Base-by-base conservation (phyloP, 2,888 invertebrate species). In the Maniola hyperantus region DNA sequence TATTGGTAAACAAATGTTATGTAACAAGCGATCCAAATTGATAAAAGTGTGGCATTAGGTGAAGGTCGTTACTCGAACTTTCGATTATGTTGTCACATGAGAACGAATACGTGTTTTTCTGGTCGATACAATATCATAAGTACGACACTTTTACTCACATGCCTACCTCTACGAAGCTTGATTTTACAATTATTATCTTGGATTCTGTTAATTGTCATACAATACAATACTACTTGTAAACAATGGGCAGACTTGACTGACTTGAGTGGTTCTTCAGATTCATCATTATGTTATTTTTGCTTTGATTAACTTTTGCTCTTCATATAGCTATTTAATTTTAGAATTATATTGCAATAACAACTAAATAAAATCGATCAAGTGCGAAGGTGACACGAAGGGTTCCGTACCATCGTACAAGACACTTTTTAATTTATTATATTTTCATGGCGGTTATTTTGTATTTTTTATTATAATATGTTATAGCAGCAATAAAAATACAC, bases 11-110 rank as follows among this genome's bases (percentile, higher is more conserved):
- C 84, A 88, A 86, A 85, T 67, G 71, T 88, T 83, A 83, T 76
- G 73, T 81, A 84, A 88, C 54, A 57, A 63, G 33, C 66, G 66
- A 61, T 64, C 46, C 61, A 53, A 67, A 67, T 67, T 61, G 57
- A 64, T 69, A 66, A 60, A 83, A 80, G 76, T 71, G 80, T 76
- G 82, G 80, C 81, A 83, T 74, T 84, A 76, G 88, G 88, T 89
- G 87, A 89, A 88, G 89, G 88, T 83, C 86, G 81, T 75, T 74
- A 79, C 76, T 80, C 80, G 82, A 82, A 86, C 83, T 83, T 85
- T 84, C 80, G 79, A 77, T 74, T 72, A 71, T 71, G 68, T 72
- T 64, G 67, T 69, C 64, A 69, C 57, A 61, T 61, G 44, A 65
- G 65, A 67, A 20, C 53, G 18, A 58, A 68, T 65, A 66, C 64